Evolutionary conservation across 1,140 invertebrate genomes (phyloP).

Genomic region (Anoplolepis gracilipes): DNA sequence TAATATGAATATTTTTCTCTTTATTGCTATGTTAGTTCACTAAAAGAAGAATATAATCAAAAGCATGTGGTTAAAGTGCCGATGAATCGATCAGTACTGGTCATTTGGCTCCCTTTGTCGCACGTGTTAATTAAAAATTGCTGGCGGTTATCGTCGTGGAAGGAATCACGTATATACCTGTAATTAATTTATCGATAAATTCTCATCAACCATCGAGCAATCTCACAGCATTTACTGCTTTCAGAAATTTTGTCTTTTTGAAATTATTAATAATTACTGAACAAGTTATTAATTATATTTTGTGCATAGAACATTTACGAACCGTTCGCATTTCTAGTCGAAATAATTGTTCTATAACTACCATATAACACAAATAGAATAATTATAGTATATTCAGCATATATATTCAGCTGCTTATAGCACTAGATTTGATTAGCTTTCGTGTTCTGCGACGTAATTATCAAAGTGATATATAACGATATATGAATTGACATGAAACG

Average conservation of each 20-base stretch:
- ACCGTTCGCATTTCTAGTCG: not conserved
- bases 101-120: conserved; percentile 73
- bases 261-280: conserved; percentile 21
- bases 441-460: not conserved
- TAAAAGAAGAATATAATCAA: conserved; percentile 65
- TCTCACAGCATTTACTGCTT: conserved; percentile 52
- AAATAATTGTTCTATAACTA: conserved; percentile 9
- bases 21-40: conserved; percentile 56
- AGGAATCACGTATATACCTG: conserved; percentile 71
- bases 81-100: conserved; percentile 71
- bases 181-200: conserved; percentile 78
- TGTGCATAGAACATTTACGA: not conserved
- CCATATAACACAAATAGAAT: not conserved
- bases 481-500: not conserved
- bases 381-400: not conserved
- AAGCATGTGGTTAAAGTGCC: conserved; percentile 63
- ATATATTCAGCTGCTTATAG: not conserved
- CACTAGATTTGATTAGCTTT: not conserved
- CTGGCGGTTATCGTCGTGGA: conserved; percentile 75
- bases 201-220: conserved; percentile 66
- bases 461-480: not conserved
- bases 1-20: conserved; percentile 58
- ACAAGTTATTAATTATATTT: conserved; percentile 39
- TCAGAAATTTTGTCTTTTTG: conserved; percentile 55
- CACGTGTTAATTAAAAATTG: conserved; percentile 81